These are phyloP conservation scores for Heliocidaris tuberculata DNA, from an alignment of 35 echinoderm and acorn worm genomes.

Conservation along the genomic window DNA sequence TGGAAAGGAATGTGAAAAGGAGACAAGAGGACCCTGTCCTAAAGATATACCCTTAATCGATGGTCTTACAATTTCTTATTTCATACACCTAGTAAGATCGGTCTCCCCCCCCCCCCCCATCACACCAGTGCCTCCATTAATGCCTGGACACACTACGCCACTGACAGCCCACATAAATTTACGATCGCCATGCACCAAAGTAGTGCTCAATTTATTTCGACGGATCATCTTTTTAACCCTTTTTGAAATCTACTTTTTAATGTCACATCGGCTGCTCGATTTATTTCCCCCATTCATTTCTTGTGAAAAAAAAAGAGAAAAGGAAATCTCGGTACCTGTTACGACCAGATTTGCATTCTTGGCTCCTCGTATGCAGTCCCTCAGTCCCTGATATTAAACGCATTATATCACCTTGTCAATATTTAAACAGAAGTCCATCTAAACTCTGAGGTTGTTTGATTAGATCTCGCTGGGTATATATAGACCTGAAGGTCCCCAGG, in stretches of 20 bases:
- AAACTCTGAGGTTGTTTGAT: constrained; percentile 3
- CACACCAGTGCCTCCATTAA: not conserved
- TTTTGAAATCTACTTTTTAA: not conserved
- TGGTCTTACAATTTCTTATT: no score
- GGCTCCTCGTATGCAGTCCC: not conserved
- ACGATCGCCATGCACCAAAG: not conserved
- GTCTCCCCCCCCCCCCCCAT: not conserved
- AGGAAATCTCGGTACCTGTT: not conserved
- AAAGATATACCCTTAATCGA: no score
- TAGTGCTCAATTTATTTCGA: not conserved
- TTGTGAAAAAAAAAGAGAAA: no score
- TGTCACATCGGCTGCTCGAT: not conserved
- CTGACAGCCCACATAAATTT: not conserved
- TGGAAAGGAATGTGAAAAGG: no score
- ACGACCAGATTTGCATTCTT: not conserved
- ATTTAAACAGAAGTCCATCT: constrained; percentile 18
- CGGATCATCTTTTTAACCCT: not conserved
- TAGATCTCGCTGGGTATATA: not conserved
- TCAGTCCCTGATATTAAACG: constrained; percentile 10
- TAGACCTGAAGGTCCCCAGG: not conserved
- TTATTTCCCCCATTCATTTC: not conserved
- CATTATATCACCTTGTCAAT: constrained; percentile 17
- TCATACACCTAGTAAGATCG: no score
- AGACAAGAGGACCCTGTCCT: no score
- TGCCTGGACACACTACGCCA: not conserved